phyloP scores from a whole-genome alignment of 2,888 invertebrate species.

The Acanthosoma haemorrhoidale region DNA sequence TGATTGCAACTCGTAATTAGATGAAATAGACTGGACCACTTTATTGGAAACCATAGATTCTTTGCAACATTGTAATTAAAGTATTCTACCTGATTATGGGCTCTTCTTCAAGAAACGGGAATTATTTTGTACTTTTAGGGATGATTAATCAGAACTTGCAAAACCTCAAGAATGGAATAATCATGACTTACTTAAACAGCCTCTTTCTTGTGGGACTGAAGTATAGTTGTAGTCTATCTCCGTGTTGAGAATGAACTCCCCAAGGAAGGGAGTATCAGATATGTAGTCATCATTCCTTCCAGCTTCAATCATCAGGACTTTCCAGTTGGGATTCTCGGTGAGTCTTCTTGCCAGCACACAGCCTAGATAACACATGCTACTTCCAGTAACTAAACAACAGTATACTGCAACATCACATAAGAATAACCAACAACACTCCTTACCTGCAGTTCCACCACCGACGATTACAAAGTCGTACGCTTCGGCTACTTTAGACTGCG shows the following conservation, averaged over 20 bases:
- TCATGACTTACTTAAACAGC: neutral
- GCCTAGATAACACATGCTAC: constrained; percentile 51
- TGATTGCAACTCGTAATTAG: no score
- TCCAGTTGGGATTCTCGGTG: constrained; percentile 57
- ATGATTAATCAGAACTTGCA: no score
- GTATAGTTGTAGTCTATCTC: constrained; percentile 26
- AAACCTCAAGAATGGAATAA: no score
- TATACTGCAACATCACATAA: no score
- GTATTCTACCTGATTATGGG: no score
- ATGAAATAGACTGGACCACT: no score
- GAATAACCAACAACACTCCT: no score
- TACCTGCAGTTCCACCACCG: neutral
- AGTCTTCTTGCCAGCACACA: constrained; percentile 65
- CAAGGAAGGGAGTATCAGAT: constrained; percentile 55
- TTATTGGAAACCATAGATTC: no score
- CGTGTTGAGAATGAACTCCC: constrained; percentile 46
- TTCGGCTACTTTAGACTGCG: neutral
- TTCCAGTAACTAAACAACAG: neutral
- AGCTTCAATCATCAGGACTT: constrained; percentile 61
- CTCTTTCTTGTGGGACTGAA: constrained; percentile 10
- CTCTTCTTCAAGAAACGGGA: no score
- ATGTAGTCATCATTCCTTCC: constrained; percentile 53
- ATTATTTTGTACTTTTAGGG: no score
- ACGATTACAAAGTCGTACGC: neutral
- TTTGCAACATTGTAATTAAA: no score